phyloP scores from a whole-genome alignment of 2,797 vertebrate species.

The Mallotus villosus region DNA sequence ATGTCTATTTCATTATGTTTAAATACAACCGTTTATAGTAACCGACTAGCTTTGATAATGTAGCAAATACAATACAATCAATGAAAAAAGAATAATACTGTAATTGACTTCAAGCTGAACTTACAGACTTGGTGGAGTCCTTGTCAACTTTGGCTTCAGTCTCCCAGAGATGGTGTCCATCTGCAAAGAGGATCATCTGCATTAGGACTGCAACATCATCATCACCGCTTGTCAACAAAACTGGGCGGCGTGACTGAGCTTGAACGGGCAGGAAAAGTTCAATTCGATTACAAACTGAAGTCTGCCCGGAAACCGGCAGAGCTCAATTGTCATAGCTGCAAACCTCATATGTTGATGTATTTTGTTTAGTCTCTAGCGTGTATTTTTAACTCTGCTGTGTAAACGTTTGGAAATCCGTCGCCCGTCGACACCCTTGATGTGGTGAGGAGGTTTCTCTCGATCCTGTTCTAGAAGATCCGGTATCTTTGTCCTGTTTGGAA shows the following conservation, averaged over 20 bases:
- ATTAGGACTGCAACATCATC: not conserved
- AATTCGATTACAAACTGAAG: no score
- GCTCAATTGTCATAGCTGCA: not conserved
- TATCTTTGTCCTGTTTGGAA: no score
- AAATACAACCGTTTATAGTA: no score
- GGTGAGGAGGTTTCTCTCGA: slow-evolving; percentile 51
- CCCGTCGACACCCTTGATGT: slow-evolving; percentile 41
- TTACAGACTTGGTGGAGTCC: slow-evolving; percentile 92
- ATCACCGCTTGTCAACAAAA: not conserved
- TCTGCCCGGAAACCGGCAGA: no score
- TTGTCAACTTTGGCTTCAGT: slow-evolving; percentile 96
- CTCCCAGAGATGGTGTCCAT: slow-evolving; percentile 98
- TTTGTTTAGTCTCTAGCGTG: slow-evolving; percentile 5
- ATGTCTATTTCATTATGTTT: no score
- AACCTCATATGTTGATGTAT: not conserved
- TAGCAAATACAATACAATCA: no score
- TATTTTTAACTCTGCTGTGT: slow-evolving; percentile 37
- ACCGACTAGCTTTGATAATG: no score
- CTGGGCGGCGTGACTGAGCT: not conserved
- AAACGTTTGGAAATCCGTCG: slow-evolving; percentile 33
- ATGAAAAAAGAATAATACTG: no score
- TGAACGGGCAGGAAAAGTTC: no score
- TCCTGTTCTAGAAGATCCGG: no score
- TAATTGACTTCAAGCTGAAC: slow-evolving; percentile 53
- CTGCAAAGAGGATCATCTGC: slow-evolving; percentile 68